Base-by-base conservation (phyloP, 2,888 invertebrate genomes). In the Entomobrya multifasciata region DNA sequence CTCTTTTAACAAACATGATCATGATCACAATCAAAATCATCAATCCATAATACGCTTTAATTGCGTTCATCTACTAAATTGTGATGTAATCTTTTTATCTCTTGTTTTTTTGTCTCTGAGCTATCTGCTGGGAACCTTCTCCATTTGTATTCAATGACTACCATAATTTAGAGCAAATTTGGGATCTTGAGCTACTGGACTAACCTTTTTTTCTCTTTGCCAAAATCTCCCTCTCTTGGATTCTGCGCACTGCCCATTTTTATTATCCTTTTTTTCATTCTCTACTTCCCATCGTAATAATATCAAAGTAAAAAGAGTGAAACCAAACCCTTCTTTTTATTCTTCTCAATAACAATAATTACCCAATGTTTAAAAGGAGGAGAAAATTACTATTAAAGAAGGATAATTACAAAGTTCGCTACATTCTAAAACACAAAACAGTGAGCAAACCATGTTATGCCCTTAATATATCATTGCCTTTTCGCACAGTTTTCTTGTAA, bases 381-480 rank as follows among this genome's bases (percentile, higher is more conserved):
- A 76, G 76, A 76, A 74, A 76, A 76, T 76, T 76, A 76, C 76
- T 57, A 76, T 76, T 76, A 76, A 76, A 57, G 55, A 36, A 41
- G 55, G 36, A 22, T 76, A 76, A 76, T 76, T 76, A 76, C 76
- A 76, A 76, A 76, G 76, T 27, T 74, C 74, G 30, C 74, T 74
- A 20, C 52, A 49, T 25, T 11, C 74, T 74, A n/a, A 11, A 74
- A 17, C 30, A 20, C 36, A 57, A 76, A 76, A 57, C 55, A 17
- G 76, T 20, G 47, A 20, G 67, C 36, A 70, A 25, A 72, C 15
- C 47, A 70, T 55, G 52, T 41, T 36, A 36, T 8, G 8, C 8
- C 36, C 36, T 6, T 36, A 36, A 36, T 36, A 36, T 36, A 6
- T 6, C 8, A 36, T 36, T 57, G 22, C 57, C 55, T 76, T 57